A percentile compares a stretch with the other conserved stretches of the same genome.
Evolutionary conservation across 35 echinoderm and acorn worm species (phyloP).

Genomic region (Ophiothrix spiculata): DNA sequence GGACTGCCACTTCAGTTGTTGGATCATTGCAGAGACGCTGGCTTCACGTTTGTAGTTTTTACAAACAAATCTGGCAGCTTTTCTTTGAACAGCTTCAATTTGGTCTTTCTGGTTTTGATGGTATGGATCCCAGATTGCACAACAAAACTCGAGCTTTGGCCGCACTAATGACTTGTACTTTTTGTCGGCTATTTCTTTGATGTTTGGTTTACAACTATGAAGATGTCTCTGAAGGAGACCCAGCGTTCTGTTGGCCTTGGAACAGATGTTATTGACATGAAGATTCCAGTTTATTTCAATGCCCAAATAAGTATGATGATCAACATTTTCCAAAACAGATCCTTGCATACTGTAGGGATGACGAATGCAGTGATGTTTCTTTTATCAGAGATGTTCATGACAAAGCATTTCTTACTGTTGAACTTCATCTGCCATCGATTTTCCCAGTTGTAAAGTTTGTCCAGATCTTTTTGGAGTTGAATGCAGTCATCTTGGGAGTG

Average conservation of each 20-base stretch:
- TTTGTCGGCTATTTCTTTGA: background rate
- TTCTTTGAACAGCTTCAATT: slow-evolving; percentile 29
- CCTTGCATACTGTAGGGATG: background rate
- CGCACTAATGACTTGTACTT: background rate
- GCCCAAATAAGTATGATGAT: background rate
- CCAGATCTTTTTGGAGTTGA: slow-evolving; percentile 32
- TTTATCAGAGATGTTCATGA: slow-evolving; percentile 34
- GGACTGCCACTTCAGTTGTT: slow-evolving; percentile 37
- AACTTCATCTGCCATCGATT: slow-evolving; percentile 51
- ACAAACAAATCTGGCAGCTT: background rate
- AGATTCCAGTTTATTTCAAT: slow-evolving; percentile 1
- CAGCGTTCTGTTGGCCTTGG: background rate
- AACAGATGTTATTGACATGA: background rate
- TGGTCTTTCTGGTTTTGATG: slow-evolving; percentile 12
- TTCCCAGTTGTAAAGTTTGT: slow-evolving; percentile 28
- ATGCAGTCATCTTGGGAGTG: background rate
- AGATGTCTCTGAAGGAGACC: too few species aligned
- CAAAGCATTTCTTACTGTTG: slow-evolving; percentile 30
- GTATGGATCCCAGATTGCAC: background rate
- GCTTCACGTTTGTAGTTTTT: background rate
- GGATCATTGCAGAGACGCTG: slow-evolving; percentile 29
- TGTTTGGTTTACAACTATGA: too few species aligned
- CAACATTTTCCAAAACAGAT: slow-evolving; percentile 3
- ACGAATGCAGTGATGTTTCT: slow-evolving; percentile 24
- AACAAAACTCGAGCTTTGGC: background rate